These are phyloP conservation scores for Rhynchotus rufescens DNA, from an alignment of 2,797 vertebrate species.

Conservation along the genomic window DNA sequence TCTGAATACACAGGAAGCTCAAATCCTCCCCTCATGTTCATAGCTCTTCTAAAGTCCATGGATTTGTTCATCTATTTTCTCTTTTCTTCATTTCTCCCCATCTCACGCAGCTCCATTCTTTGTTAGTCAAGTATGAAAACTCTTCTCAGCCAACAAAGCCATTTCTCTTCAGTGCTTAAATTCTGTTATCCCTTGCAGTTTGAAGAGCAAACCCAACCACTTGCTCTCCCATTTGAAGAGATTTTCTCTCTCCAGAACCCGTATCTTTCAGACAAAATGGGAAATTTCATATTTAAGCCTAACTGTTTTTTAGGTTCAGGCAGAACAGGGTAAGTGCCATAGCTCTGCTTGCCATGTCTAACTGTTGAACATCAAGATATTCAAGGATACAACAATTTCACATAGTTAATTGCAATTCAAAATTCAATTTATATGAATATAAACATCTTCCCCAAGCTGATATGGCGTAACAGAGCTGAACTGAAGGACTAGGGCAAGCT, in stretches of 20 bases:
- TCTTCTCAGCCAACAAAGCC: not conserved
- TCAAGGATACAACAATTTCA: not conserved
- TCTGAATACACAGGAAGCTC: not conserved
- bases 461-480: not conserved
- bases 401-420: not conserved
- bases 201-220: not conserved
- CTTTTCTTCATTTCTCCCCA: not conserved
- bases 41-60: not conserved
- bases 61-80: not conserved
- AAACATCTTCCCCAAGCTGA: not conserved
- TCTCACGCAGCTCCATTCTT: not conserved
- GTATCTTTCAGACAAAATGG: not conserved
- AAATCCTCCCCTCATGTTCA: not conserved
- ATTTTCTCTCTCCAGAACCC: not conserved
- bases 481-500: not conserved
- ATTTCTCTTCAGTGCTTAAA: slow-evolving; percentile 13
- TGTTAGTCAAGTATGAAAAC: not conserved
- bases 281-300: not conserved
- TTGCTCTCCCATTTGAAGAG: not conserved
- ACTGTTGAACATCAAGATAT: not conserved
- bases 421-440: not conserved
- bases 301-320: not conserved
- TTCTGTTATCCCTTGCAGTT: not conserved
- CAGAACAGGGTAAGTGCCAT: not conserved
- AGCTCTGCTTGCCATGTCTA: not conserved